These are phyloP conservation scores for Lysandra coridon DNA, from an alignment of 2,888 invertebrate genomes.

Conservation along the genomic window DNA sequence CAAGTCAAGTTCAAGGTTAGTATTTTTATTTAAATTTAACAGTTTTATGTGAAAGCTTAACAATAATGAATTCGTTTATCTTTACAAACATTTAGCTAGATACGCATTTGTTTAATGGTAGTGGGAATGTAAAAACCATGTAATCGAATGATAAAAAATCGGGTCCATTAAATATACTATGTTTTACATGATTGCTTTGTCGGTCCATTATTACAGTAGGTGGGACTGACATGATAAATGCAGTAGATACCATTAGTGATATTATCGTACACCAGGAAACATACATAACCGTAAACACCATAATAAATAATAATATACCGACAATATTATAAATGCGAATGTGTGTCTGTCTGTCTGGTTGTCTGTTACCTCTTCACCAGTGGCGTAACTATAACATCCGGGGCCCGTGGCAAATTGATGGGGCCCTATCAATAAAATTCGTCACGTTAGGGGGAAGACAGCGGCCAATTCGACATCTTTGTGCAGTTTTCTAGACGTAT, in stretches of 20 bases:
- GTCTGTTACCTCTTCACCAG: too few relatives aligned
- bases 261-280: constrained; percentile 45
- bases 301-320: not conserved
- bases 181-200: constrained; percentile 30
- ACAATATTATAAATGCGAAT: too few relatives aligned
- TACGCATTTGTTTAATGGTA: not conserved
- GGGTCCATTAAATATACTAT: constrained; percentile 34
- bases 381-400: too few relatives aligned
- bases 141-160: constrained; percentile 20
- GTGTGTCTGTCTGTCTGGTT: too few relatives aligned
- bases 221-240: constrained; percentile 61
- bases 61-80: not conserved
- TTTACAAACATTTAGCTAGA: not conserved
- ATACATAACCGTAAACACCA: not conserved
- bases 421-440: too few relatives aligned
- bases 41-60: too few relatives aligned
- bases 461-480: too few relatives aligned
- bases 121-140: not conserved
- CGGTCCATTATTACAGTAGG: constrained; percentile 39
- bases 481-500: too few relatives aligned
- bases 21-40: too few relatives aligned
- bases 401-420: too few relatives aligned
- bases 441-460: too few relatives aligned
- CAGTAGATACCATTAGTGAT: constrained; percentile 57
- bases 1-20: too few relatives aligned